phyloP scores from a whole-genome alignment of 2,113 vertebrate species.

The Marmota flaviventris region DNA sequence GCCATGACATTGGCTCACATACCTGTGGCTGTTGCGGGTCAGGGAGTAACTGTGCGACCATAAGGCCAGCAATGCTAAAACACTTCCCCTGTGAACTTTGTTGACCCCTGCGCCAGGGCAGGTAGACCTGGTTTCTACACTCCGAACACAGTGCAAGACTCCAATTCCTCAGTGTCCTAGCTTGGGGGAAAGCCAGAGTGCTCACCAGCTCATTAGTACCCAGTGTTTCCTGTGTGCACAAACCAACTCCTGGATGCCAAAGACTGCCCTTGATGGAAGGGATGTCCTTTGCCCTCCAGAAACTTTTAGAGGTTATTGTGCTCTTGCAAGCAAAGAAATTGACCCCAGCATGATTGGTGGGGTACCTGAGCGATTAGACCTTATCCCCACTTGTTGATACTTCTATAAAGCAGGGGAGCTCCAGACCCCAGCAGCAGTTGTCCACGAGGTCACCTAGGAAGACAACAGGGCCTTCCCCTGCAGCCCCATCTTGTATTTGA shows the following conservation, averaged over 20 bases:
- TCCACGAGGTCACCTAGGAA: neutral
- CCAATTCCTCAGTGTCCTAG: neutral
- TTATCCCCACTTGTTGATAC: neutral
- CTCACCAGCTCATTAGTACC: neutral
- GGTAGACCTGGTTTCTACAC: neutral
- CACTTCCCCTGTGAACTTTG: neutral
- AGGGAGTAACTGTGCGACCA: neutral
- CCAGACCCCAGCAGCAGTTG: neutral
- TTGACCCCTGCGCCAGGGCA: neutral
- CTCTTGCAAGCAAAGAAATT: neutral
- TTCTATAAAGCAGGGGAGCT: neutral
- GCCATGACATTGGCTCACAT: too few relatives aligned
- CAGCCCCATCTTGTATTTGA: neutral
- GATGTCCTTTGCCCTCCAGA: neutral
- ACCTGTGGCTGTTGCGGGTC: neutral
- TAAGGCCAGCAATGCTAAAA: neutral
- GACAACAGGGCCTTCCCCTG: too few relatives aligned
- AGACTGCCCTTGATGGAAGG: neutral
- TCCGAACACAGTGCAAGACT: neutral
- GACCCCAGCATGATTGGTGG: neutral
- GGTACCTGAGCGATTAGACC: neutral
- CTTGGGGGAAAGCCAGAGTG: neutral
- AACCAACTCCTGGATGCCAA: fast-evolving
- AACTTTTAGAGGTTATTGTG: too few relatives aligned
- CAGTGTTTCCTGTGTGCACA: fast-evolving